Percentiles rank a stretch among this genome's conserved stretches.
phyloP scores from a whole-genome alignment of 2,888 invertebrate genomes.

The Chirona hameri region DNA sequence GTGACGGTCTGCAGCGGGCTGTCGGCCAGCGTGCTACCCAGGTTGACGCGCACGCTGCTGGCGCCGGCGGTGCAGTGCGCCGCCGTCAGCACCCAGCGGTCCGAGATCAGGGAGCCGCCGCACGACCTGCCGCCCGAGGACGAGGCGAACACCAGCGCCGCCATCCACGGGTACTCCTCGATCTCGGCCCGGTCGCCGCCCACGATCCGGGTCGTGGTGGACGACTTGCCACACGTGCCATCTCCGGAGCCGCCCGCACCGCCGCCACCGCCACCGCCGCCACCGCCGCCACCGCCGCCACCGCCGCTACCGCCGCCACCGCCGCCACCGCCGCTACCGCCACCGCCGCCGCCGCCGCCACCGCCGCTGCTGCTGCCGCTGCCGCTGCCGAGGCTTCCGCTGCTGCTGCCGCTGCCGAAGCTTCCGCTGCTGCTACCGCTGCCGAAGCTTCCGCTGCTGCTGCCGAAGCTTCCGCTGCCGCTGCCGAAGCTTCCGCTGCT shows the following conservation, averaged over 20 bases:
- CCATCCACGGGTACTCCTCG: too few species aligned
- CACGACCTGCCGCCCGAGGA: conserved; percentile 4
- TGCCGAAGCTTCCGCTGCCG: too few species aligned
- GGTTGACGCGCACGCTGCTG: too few species aligned
- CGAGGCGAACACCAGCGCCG: neutral
- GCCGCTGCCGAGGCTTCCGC: neutral
- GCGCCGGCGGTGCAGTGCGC: neutral
- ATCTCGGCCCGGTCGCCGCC: neutral
- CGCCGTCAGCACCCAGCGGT: too few species aligned
- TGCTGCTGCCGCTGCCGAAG: too few species aligned
- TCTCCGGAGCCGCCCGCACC: too few species aligned
- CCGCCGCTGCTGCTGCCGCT: neutral
- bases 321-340: neutral
- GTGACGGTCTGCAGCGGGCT: neutral
- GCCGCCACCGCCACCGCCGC: too few species aligned
- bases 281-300: neutral
- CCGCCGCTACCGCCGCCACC: neutral
- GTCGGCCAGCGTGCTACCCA: neutral
- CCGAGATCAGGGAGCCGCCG: too few species aligned
- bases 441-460: too few species aligned
- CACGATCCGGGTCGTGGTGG: neutral
- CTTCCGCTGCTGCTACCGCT: too few species aligned
- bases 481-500: too few species aligned
- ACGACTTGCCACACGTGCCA: neutral
- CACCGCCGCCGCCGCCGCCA: neutral